A percentile compares a stretch with the other conserved stretches of the same genome.
phyloP scores from a whole-genome alignment of 1,140 invertebrate genomes.

The Polypedilum pembai region DNA sequence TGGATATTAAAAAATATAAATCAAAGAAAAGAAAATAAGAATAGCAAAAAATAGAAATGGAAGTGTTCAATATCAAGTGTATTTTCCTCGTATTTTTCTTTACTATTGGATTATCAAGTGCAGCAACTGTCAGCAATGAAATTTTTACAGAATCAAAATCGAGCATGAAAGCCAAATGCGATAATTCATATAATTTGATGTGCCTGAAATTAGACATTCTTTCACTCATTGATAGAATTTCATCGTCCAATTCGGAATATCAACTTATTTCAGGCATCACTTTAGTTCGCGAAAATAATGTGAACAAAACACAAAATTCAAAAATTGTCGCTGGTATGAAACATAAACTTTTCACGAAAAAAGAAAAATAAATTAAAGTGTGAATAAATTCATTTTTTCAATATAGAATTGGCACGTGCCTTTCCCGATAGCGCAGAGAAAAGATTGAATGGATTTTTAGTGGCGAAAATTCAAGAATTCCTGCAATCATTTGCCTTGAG shows the following conservation, averaged over 20 bases:
- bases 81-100: constrained; percentile 32
- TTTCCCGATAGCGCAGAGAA: constrained; percentile 68
- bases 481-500: constrained; percentile 64
- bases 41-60: constrained; percentile 31
- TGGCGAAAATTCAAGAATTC: constrained; percentile 61
- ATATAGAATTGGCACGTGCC: constrained; percentile 58
- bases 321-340: constrained; percentile 52
- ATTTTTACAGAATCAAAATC: constrained; percentile 35
- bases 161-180: constrained; percentile 50
- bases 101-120: constrained; percentile 30
- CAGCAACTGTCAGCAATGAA: constrained; percentile 28
- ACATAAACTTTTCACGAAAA: neutral
- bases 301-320: constrained; percentile 50
- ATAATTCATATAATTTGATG: constrained; percentile 60
- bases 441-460: constrained; percentile 63
- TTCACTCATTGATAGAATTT: constrained; percentile 63
- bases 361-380: neutral
- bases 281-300: constrained; percentile 57
- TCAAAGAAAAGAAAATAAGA: neutral
- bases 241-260: constrained; percentile 42
- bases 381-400: neutral
- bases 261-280: constrained; percentile 59
- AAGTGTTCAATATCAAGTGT: constrained; percentile 32
- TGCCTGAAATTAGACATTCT: constrained; percentile 75
- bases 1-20: neutral